These are phyloP conservation scores for Anoplius nigerrimus DNA, from an alignment of 2,888 invertebrate species.

Conservation along the genomic window DNA sequence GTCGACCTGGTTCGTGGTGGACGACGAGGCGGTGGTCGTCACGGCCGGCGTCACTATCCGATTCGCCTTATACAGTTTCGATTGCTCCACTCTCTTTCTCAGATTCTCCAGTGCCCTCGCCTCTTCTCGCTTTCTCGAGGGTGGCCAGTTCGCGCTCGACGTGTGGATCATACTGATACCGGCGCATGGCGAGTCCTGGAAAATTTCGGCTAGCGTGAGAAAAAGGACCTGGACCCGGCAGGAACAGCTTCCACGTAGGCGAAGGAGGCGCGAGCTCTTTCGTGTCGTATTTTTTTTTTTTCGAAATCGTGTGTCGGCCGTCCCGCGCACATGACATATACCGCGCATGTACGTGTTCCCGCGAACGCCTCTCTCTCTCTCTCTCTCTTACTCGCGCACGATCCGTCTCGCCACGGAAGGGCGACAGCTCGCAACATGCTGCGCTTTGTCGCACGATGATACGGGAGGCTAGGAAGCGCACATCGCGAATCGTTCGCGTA, in stretches of 20 bases:
- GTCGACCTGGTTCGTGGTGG: conserved; percentile 58
- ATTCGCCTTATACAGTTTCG: conserved; percentile 78
- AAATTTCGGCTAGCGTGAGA: background rate
- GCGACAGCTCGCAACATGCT: background rate
- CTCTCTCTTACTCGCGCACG: no score
- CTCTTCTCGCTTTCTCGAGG: conserved; percentile 82
- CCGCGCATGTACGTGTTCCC: background rate
- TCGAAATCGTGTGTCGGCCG: background rate
- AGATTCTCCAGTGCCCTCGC: conserved; percentile 83
- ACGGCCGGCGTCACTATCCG: conserved; percentile 73
- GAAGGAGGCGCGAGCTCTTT: background rate
- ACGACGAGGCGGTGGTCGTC: conserved; percentile 61
- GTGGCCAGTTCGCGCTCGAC: conserved; percentile 77
- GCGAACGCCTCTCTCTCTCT: background rate
- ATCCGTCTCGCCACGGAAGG: background rate
- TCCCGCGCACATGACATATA: background rate
- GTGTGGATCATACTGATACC: conserved; percentile 68
- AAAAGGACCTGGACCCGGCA: no score
- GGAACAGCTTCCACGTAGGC: background rate
- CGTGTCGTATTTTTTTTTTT: background rate
- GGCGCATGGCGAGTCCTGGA: conserved; percentile 43
- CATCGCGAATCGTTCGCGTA: no score
- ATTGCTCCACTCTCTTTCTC: conserved; percentile 80
- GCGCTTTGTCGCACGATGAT: no score
- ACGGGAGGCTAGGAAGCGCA: no score